A percentile compares a stretch with the other conserved stretches of the same genome.
These are phyloP conservation scores for Myxocyprinus asiaticus DNA, from an alignment of 2,113 vertebrate species.

Conservation along the genomic window DNA sequence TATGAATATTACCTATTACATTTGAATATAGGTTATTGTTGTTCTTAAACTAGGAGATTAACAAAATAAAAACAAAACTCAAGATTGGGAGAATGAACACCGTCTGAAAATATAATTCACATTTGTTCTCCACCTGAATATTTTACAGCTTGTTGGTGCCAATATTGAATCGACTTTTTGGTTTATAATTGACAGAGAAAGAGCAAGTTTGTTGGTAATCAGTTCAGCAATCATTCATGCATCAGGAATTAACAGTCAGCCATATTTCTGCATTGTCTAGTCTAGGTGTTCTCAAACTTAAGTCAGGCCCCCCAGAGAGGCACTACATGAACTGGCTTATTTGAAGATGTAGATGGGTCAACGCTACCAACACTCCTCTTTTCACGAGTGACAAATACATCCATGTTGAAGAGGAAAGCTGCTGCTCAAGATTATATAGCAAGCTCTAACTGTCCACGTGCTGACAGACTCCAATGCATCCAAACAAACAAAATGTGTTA, in stretches of 20 bases:
- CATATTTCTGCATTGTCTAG: slow-evolving; percentile 13
- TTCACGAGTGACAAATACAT: no score
- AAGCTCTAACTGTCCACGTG: no score
- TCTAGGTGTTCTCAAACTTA: background rate
- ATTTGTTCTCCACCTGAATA: slow-evolving; percentile 39
- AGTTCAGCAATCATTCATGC: slow-evolving; percentile 2
- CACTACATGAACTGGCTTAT: no score
- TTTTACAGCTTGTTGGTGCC: slow-evolving; percentile 15
- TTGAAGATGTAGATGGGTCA: no score
- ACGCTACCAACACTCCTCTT: no score
- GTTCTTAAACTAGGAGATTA: background rate
- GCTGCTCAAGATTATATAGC: no score
- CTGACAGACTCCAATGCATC: no score
- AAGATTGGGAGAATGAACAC: slow-evolving; percentile 48
- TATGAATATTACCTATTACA: background rate
- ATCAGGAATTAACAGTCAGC: slow-evolving; percentile 47
- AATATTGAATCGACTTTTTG: background rate
- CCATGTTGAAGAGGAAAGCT: no score
- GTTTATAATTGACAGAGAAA: background rate
- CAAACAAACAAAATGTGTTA: no score
- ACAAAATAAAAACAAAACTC: slow-evolving; percentile 16
- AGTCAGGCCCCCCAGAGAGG: no score
- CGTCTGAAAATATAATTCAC: slow-evolving; percentile 50
- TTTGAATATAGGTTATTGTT: background rate
- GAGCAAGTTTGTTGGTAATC: background rate